Evolutionary conservation across 2,113 vertebrate species (phyloP), one percentile per base, ranked within the genome.

Genomic region (Epinephelus fuscoguttatus): DNA sequence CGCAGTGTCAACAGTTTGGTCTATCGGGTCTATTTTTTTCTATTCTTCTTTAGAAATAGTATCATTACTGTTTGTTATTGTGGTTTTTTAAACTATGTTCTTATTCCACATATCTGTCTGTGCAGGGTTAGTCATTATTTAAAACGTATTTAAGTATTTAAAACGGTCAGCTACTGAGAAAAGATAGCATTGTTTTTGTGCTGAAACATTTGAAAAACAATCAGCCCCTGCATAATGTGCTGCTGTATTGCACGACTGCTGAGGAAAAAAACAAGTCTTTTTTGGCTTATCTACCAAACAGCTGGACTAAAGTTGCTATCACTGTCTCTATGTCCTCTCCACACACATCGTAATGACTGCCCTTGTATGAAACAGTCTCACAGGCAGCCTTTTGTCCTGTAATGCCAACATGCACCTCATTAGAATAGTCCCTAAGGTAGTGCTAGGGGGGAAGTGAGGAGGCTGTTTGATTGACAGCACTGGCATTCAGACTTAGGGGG

Each of bases 401-500:
- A 92, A 90, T 85, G 66, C 63, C 85, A 82, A 85, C 55, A 70
- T 70, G 68, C 70, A 71, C 87, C 86, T 94, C 85, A 88, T 94
- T 94, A 94, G 85, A 89, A 88, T 80, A 66, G 71, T 86, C 87
- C 86, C 91, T 62, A 37, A 70, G 84, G 89, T 88, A 37, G 45
- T 27, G 55, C 84, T 53, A 40, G 40, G 59, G 84, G 85, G 71
- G 67, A 3, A 6, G 62, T 45, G 64, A 85, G 87, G 55, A 69
- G 67, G 45, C 71, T 49, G 53, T 75, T 60, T 94, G 93, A 94
- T 78, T 94, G 94, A 95, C 93, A 95, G 90, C 61, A 3, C 71
- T 93, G 94, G 86, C 92, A 93, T 94, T 95, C 88, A 89, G 84
- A 91, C 80, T 55, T 53, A 55, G 72, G 70, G 78, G 75, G 78